phyloP scores from a whole-genome alignment of 2,797 vertebrate genomes.

The Scolopax rusticola region DNA sequence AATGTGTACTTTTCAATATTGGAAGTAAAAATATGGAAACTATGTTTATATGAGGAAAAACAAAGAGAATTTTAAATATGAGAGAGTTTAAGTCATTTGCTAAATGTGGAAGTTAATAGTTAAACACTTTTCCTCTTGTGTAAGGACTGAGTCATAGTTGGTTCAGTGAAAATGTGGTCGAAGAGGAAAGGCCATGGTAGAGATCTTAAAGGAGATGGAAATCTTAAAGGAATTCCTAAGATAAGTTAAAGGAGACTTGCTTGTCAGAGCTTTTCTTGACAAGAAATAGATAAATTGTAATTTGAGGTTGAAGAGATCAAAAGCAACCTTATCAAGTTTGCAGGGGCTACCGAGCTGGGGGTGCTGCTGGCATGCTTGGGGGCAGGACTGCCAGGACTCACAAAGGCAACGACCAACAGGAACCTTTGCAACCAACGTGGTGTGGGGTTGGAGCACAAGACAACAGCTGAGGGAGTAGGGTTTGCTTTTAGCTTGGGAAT shows the following conservation, averaged over 20 bases:
- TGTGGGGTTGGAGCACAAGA: neutral
- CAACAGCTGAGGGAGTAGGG: neutral
- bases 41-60: neutral
- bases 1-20: neutral
- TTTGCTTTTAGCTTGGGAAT: neutral
- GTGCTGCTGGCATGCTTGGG: accelerated
- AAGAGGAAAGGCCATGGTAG: neutral
- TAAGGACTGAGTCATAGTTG: neutral
- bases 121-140: neutral
- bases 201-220: neutral
- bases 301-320: neutral
- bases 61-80: neutral
- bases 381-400: neutral
- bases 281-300: neutral
- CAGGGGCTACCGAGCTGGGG: neutral
- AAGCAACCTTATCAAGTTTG: neutral
- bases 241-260: neutral
- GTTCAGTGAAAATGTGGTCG: neutral
- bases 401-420: neutral
- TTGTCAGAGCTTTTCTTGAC: neutral
- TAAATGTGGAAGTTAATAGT: neutral
- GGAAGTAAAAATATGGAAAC: neutral
- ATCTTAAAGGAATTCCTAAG: neutral
- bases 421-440: neutral
- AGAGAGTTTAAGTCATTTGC: neutral